Base-by-base conservation (phyloP, 2,113 vertebrate species). In the Macheiramphus alcinus region DNA sequence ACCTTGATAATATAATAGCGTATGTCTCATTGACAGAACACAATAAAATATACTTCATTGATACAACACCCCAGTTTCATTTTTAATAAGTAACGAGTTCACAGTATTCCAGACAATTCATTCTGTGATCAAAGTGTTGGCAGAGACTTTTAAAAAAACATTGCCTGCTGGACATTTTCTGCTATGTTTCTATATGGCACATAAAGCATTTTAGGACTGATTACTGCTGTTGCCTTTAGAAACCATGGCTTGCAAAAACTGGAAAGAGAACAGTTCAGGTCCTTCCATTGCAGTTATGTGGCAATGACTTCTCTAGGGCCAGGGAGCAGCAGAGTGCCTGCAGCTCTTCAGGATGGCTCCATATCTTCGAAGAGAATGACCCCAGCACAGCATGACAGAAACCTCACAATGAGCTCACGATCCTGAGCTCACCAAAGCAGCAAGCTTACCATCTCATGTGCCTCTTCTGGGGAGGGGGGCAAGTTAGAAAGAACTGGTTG, bases 1-100 rank as follows among this genome's bases (percentile, higher is more conserved):
- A 94, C 96, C 93, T 96, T 88, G 93, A 97, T 96, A 97, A 98
- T 98, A 97, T 95, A 96, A 97, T 94, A 88, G 63, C 94, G 76
- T 96, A 96, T 86, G 95, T 95, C 75, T 94, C 93, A 93, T 90
- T 95, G 89, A 90, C 80, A 86, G 86, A 91, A 70, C 81, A 90
- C 71, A 98, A 95, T 97, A 94, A 96, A 97, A 90, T 96, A 83
- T 40, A 90, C 88, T 93, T 90, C 95, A 94, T 94, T 96, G 92
- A 94, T 94, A 93, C 63, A 86, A 85, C 67, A 96, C 92, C 92
- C 90, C 80, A 79, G 94, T 94, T 87, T 93, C 92, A 85, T 89
- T 97, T 89, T 96, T 92, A 97, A 94, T 97, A 96, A 97, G 73
- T 84, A 95, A 84, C 93, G 84, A 61, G 73, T 84, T 75, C 84